Evolutionary conservation across 1,140 invertebrate genomes (phyloP).

Genomic region (Saccostrea glomerata): DNA sequence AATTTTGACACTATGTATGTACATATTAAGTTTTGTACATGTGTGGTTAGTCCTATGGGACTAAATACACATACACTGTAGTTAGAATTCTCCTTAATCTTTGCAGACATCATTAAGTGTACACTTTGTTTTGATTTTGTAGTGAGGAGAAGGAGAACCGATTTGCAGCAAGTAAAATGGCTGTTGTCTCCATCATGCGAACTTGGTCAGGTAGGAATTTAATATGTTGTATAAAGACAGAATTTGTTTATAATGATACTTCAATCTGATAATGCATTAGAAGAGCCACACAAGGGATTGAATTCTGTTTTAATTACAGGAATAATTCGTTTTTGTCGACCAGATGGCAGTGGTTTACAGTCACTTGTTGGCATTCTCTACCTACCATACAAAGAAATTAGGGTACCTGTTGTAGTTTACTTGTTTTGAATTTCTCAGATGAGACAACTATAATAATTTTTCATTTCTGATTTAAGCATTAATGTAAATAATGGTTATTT

Average conservation of each 20-base stretch:
- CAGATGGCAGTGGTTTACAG: slow-evolving; percentile 82
- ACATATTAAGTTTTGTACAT: too few relatives aligned
- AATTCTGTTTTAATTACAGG: slow-evolving; percentile 65
- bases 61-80: too few relatives aligned
- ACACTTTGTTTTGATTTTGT: slow-evolving; percentile 56
- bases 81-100: too few relatives aligned
- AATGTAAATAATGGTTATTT: not conserved
- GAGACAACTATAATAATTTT: too few relatives aligned
- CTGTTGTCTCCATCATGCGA: slow-evolving; percentile 90
- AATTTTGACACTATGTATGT: too few relatives aligned
- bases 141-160: slow-evolving; percentile 90
- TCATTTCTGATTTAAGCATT: not conserved
- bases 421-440: too few relatives aligned
- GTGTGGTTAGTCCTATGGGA: too few relatives aligned
- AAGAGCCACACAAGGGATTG: not conserved
- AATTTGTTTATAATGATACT: not conserved
- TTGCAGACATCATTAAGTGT: too few relatives aligned
- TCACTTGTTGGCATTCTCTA: slow-evolving; percentile 93
- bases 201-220: slow-evolving; percentile 90
- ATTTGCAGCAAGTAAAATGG: slow-evolving; percentile 90
- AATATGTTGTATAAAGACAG: not conserved
- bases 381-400: slow-evolving; percentile 91
- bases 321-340: slow-evolving; percentile 78
- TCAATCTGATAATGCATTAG: not conserved
- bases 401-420: slow-evolving; percentile 80